Evolutionary conservation across 2,888 invertebrate species (phyloP), one percentile per base, ranked within the genome.

Genomic region (Rhagium mordax): DNA sequence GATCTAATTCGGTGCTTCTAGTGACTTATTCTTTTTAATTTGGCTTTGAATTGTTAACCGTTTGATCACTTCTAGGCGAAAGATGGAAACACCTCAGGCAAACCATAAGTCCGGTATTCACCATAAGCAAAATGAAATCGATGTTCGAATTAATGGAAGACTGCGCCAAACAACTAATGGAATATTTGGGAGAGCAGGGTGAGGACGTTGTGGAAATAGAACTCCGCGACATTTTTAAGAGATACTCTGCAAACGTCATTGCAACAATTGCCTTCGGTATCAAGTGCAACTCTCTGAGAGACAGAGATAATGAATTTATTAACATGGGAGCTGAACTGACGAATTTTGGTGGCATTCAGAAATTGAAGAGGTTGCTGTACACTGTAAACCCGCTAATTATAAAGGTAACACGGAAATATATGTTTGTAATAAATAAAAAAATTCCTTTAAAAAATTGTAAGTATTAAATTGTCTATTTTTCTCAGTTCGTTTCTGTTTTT

Each of bases 161-260:
- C 53, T 81, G 81, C 27, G 79, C 79, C 0, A 66, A 79, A 16
- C 74, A 82, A 47, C 80, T 84, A 18, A 62, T 74, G 0, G 64
- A 79, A n/a, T 78, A 83, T 71, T 79, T 84, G 33, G 60, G 75
- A 48, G 71, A 78, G n/a, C 13, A 81, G 24, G 66, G 77, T 5
- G 51, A 74, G 24, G 70, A 78, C 7, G 55, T 67, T 2, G 41
- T 66, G 0, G 74, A 74, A 41, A 20, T 78, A 7, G 78, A 80
- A 21, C 5, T 75, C 8, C 71, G 72, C 13, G 79, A 91, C 67
- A 65, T 89, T 2, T 87, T 89, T 57, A 88, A 89, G 2, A 87
- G 91, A 0, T 91, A 89, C 76, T 88, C 90, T 0, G 91, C 88
- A 78, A 91, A 92, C 81, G 90, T 91, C 16, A 91, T 91, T 15